phyloP scores from a whole-genome alignment of 2,888 invertebrate genomes.

The Drosophila mimica region DNA sequence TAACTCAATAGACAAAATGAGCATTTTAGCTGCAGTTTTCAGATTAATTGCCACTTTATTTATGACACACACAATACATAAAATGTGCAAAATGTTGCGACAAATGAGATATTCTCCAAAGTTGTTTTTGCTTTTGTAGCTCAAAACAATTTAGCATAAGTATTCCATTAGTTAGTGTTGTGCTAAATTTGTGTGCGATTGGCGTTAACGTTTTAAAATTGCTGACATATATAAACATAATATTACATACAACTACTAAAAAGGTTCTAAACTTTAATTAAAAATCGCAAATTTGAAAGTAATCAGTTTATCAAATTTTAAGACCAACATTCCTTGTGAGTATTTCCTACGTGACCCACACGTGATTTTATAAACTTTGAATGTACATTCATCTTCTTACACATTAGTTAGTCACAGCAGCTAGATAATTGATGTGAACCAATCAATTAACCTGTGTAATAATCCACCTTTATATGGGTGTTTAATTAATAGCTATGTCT shows the following conservation, averaged over 20 bases:
- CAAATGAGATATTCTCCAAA: conserved; percentile 21
- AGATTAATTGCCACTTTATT: conserved; percentile 73
- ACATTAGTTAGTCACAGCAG: conserved; percentile 1
- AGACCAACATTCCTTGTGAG: background rate
- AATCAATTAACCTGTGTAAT: conserved; percentile 2
- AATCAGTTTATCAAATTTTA: background rate
- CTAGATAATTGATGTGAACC: background rate
- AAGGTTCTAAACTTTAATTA: background rate
- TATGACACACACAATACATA: conserved; percentile 46
- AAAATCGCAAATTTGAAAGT: background rate
- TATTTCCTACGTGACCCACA: conserved; percentile 1
- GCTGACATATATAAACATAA: background rate
- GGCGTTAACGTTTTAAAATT: background rate
- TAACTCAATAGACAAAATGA: conserved; percentile 54
- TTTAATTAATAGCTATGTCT: background rate
- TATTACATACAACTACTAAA: background rate
- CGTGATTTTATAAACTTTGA: background rate
- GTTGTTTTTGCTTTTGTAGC: conserved; percentile 5
- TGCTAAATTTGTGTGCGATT: background rate
- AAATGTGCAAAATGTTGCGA: conserved; percentile 44
- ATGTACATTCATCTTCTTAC: background rate
- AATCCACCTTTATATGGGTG: background rate
- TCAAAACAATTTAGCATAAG: conserved; percentile 43
- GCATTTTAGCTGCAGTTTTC: conserved; percentile 65
- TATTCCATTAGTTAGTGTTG: conserved; percentile 34